Base-by-base conservation (phyloP, 2,113 vertebrate genomes). In the Laticauda colubrina region DNA sequence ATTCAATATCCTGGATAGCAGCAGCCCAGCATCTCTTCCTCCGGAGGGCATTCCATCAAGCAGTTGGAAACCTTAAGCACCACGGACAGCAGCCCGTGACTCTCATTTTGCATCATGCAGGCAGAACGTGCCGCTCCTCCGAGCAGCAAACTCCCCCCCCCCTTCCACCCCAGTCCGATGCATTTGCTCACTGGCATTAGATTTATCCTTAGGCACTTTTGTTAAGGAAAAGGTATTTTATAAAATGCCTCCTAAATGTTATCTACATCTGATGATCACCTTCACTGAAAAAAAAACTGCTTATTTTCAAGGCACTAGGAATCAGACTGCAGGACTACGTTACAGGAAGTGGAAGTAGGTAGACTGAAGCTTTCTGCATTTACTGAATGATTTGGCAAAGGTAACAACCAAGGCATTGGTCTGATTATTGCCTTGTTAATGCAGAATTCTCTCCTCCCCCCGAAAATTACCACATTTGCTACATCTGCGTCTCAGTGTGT, bases 61-160 rank as follows among this genome's bases (percentile, higher is more conserved):
- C 95, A 95, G 93, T 93, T 89, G 96, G 96, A 94, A 94, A 93
- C 94, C 94, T 94, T 96, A 95, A 96, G 96, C 94, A 96, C 96
- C 94, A 92, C 93, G 90, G 96, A 96, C 96, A 97, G 96, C 94
- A 95, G 34, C 92, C 95, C 94, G 93, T 93, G 95, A 93, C 95
- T 95, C 94, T 95, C 24, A 43, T 54, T 90, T 55, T 45, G 85
- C 57, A 55, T 90, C 89, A 34, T 24, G 59, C 85, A 54, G 39
- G 26, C 89, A 18, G 57, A 93, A 90, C 56, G 89, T 69, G 51
- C n/a, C 34, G 94, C 94, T 93, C n/a, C 93, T 90, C 85, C 39
- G 85, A 85, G 57, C 92, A 39, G 90, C 64, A 51, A 51, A 51
- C 3, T 20, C 39, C 64, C 64, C 12, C 64, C 18, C 34, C 34